These are phyloP conservation scores for Ophion obscuratus DNA, from an alignment of 2,888 invertebrate genomes.

Conservation along the genomic window DNA sequence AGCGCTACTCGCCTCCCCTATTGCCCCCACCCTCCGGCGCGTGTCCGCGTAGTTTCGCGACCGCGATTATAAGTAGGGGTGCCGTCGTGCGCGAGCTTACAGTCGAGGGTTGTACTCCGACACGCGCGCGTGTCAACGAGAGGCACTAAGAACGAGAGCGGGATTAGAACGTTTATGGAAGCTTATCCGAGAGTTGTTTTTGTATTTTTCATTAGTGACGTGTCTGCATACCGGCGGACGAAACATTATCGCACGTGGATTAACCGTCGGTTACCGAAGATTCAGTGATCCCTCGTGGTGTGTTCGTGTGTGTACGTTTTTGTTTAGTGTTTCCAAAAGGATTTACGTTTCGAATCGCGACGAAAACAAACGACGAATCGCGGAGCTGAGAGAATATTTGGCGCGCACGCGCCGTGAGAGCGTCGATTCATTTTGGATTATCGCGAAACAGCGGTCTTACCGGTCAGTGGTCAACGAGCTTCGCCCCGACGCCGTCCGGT, in stretches of 20 bases:
- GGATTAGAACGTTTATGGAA: no score
- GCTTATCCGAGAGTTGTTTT: background rate
- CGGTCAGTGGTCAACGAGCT: constrained; percentile 29
- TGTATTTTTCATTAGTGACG: background rate
- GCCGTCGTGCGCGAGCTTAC: constrained; percentile 79
- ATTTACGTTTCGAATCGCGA: background rate
- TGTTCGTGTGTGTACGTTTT: constrained; percentile 14
- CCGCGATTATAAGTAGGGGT: constrained; percentile 84
- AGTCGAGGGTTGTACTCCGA: constrained; percentile 82
- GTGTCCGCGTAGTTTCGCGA: constrained; percentile 10
- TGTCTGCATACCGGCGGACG: background rate
- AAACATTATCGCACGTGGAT: constrained; percentile 24
- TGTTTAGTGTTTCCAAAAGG: background rate
- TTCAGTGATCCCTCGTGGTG: background rate
- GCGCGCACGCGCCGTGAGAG: constrained; percentile 24
- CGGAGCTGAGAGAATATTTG: background rate
- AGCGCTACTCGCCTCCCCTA: background rate
- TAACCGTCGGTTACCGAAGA: constrained; percentile 16
- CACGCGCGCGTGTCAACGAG: constrained; percentile 59
- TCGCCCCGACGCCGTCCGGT: constrained; percentile 13
- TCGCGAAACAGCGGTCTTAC: constrained; percentile 17
- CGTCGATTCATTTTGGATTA: constrained; percentile 20
- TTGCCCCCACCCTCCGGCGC: constrained; percentile 39
- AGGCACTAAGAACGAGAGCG: background rate
- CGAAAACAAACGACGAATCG: constrained; percentile 9